These are phyloP conservation scores for Pteronotus mesoamericanus DNA, from an alignment of 2,797 vertebrate species.

Conservation along the genomic window DNA sequence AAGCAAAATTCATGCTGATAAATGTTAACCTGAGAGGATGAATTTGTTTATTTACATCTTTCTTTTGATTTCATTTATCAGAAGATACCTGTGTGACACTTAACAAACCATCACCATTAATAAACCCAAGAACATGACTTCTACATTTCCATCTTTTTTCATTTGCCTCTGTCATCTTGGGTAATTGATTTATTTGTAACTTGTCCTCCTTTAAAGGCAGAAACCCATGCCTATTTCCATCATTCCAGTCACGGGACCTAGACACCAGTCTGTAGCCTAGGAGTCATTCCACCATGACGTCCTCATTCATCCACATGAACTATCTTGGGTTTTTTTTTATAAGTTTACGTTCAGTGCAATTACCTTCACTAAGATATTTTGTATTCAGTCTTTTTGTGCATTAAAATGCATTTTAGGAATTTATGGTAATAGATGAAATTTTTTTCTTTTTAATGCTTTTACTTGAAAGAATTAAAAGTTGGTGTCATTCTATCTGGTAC, in stretches of 20 bases:
- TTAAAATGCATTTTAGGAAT: neutral
- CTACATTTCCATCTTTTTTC: neutral
- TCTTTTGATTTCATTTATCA: neutral
- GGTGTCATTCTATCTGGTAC: neutral
- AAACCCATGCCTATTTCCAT: neutral
- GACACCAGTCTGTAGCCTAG: neutral
- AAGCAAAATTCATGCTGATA: neutral
- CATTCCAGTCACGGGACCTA: neutral
- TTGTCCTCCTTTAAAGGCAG: neutral
- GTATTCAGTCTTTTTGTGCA: neutral
- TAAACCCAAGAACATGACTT: neutral
- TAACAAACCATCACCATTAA: conserved; percentile 32
- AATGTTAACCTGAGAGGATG: neutral
- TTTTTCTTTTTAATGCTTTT: neutral
- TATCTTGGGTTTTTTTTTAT: neutral
- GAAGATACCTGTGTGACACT: neutral
- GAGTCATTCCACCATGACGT: neutral
- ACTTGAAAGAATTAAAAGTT: neutral
- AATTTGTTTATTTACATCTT: conserved; percentile 2
- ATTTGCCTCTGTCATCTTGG: neutral
- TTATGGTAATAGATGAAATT: neutral
- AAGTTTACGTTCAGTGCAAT: neutral
- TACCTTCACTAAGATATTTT: neutral
- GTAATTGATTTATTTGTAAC: neutral
- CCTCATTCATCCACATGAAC: neutral